Conservation (phyloP, 2,113 vertebrate species). For the Thamnophis sirtalis region DNA sequence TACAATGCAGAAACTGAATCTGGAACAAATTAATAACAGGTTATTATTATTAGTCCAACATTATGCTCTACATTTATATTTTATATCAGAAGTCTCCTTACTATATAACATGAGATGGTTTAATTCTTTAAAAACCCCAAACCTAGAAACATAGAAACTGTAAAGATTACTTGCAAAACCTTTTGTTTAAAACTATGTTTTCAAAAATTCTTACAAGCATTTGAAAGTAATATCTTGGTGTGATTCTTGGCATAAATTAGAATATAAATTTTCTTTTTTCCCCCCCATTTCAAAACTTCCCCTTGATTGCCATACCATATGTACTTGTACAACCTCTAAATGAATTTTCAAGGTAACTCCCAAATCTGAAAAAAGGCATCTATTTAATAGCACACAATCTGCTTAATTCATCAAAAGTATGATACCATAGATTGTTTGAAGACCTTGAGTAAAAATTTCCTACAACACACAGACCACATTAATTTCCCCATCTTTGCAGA, state of each 20-base stretch:
- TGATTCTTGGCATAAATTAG: slow-evolving; percentile 45
- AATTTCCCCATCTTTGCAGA: background rate
- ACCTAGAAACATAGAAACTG: background rate
- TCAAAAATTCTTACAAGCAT: slow-evolving; percentile 20
- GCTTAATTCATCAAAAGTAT: slow-evolving; percentile 25
- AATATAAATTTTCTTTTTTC: slow-evolving; percentile 40
- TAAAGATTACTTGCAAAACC: slow-evolving; percentile 4
- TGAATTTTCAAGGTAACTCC: slow-evolving; percentile 7
- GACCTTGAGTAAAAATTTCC: slow-evolving; percentile 11
- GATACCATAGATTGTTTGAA: background rate
- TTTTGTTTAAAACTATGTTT: slow-evolving; percentile 19
- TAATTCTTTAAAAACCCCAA: slow-evolving; percentile 3
- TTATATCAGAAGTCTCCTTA: background rate
- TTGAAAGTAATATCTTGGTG: background rate
- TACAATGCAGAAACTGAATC: slow-evolving; percentile 93
- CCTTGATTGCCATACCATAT: background rate
- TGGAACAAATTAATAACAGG: slow-evolving; percentile 52
- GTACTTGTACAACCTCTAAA: slow-evolving; percentile 27
- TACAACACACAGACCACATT: background rate
- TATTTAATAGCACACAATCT: slow-evolving; percentile 1
- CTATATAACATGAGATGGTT: background rate
- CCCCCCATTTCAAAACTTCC: slow-evolving; percentile 20
- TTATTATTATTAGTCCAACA: background rate
- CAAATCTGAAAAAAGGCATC: background rate
- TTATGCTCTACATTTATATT: background rate